phyloP scores from a whole-genome alignment of 2,113 vertebrate species.

The Pollachius pollachius region DNA sequence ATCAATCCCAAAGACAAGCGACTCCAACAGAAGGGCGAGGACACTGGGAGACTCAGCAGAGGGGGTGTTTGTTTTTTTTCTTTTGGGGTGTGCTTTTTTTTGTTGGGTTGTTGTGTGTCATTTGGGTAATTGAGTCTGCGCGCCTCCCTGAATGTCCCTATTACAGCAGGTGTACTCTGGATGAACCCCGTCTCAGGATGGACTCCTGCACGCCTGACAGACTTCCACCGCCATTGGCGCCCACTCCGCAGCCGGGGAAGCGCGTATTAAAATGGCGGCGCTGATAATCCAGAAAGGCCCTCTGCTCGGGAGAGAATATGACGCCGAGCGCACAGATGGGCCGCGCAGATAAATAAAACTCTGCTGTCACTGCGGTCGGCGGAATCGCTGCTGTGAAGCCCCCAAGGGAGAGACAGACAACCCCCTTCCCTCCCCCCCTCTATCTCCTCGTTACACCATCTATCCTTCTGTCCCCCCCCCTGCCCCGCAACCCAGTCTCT shows the following conservation, averaged over 20 bases:
- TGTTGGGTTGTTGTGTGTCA: slow-evolving; percentile 35
- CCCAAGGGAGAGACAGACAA: slow-evolving; percentile 76
- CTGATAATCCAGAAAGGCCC: slow-evolving; percentile 89
- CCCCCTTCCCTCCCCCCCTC: slow-evolving; percentile 26
- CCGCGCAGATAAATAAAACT: slow-evolving; percentile 89
- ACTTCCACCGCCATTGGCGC: slow-evolving; percentile 68
- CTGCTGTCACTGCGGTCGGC: slow-evolving; percentile 86
- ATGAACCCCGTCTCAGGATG: slow-evolving; percentile 83
- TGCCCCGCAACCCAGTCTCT: slow-evolving; percentile 15
- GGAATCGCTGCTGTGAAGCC: slow-evolving; percentile 84
- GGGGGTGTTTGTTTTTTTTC: no score
- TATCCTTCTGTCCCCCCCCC: slow-evolving; percentile 41
- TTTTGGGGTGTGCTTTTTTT: no score
- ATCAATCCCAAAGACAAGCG: slow-evolving; percentile 31
- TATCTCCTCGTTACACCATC: background rate
- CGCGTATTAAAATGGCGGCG: slow-evolving; percentile 90
- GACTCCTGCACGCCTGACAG: slow-evolving; percentile 69
- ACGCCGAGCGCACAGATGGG: slow-evolving; percentile 94
- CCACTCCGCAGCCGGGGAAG: slow-evolving; percentile 85
- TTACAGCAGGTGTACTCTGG: slow-evolving; percentile 84
- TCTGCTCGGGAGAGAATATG: slow-evolving; percentile 87
- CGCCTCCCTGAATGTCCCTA: slow-evolving; percentile 63
- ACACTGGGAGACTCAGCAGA: slow-evolving; percentile 48
- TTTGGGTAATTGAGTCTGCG: slow-evolving; percentile 65
- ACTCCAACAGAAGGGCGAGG: slow-evolving; percentile 55